Base-by-base conservation (phyloP, 1,140 invertebrate species). In the Araneus ventricosus region DNA sequence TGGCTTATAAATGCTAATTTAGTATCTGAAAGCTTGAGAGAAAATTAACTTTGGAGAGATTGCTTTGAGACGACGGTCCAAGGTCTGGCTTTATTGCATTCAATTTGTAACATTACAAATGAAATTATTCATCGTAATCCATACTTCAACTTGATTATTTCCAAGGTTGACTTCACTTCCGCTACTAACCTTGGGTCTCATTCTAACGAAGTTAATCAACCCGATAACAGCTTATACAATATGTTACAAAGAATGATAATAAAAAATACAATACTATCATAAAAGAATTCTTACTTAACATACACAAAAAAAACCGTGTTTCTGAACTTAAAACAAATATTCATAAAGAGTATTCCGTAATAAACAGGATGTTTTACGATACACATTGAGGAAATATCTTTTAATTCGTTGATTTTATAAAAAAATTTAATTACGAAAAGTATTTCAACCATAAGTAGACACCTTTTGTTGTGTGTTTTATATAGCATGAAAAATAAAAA, bases 1-100 rank as follows among this genome's bases (percentile, higher is more conserved):
- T 67, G n/a, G 63, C 63, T 67, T n/a, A 6, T 67, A 67, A 67
- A 67, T 67, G 63, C 24, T 67, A 67, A 67, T 67, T 67, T 67
- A 30, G 63, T 27, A 59, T 59, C 57, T 59, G 24, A 27, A 24
- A 67, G n/a, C 63, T 67, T 67, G 24, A 67, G 63, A 30, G 63
- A 67, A 67, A 67, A 67, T 67, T 27, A 67, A 67, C n/a, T n/a
- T 27, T n/a, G 6, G 10, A 67, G 24, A 67, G 63, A 67, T 67
- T 67, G 27, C 27, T 67, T 67, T n/a, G 63, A 67, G 63, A 67
- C 63, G 27, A 67, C 63, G n/a, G 63, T 24, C 63, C 63, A 67
- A 67, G 63, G 63, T 67, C 63, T 67, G 7, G n/a, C 63, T 67
- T 67, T 27, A n/a, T 27, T 67, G 63, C 24, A 67, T 67, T 27